These are phyloP conservation scores for Valencia hispanica DNA, from an alignment of 2,797 vertebrate species.

Conservation along the genomic window DNA sequence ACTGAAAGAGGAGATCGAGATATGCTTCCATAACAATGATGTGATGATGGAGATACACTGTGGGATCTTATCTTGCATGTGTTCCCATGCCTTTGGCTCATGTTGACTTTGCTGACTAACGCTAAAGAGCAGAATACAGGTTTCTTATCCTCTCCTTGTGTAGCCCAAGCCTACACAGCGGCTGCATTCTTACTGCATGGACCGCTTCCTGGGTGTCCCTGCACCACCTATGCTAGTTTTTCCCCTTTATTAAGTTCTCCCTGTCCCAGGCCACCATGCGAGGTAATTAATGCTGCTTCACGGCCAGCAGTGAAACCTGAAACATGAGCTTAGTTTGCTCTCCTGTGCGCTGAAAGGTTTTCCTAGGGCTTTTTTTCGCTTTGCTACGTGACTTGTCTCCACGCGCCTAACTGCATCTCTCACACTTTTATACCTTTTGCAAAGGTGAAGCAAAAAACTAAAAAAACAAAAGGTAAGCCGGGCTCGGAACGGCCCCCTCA, in stretches of 20 bases:
- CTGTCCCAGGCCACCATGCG: slow-evolving; percentile 24
- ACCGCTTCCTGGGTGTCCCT: slow-evolving; percentile 14
- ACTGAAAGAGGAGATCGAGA: slow-evolving; percentile 41
- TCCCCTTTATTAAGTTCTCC: slow-evolving; percentile 29
- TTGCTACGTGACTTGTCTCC: slow-evolving; percentile 36
- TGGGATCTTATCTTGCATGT: slow-evolving; percentile 19
- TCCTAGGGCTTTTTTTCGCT: slow-evolving; percentile 12
- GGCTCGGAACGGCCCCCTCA: slow-evolving; percentile 3
- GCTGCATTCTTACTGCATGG: background rate
- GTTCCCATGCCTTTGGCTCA: background rate
- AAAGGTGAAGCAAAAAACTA: slow-evolving; percentile 1
- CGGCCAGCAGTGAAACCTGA: slow-evolving; percentile 49
- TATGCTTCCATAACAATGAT: slow-evolving; percentile 18
- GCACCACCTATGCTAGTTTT: slow-evolving; percentile 36
- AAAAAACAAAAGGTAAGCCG: background rate
- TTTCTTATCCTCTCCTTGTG: background rate
- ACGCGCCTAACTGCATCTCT: background rate
- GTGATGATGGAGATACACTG: background rate
- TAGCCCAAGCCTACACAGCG: background rate
- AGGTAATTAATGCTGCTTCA: slow-evolving; percentile 39
- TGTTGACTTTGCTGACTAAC: slow-evolving; percentile 1
- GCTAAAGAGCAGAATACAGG: background rate
- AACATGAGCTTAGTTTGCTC: slow-evolving; percentile 52
- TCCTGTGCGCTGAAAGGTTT: slow-evolving; percentile 15
- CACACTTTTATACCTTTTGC: background rate